A percentile compares a stretch with the other conserved stretches of the same genome.
phyloP scores from a whole-genome alignment of 2,113 vertebrate genomes.

The Oxyruncus cristatus region DNA sequence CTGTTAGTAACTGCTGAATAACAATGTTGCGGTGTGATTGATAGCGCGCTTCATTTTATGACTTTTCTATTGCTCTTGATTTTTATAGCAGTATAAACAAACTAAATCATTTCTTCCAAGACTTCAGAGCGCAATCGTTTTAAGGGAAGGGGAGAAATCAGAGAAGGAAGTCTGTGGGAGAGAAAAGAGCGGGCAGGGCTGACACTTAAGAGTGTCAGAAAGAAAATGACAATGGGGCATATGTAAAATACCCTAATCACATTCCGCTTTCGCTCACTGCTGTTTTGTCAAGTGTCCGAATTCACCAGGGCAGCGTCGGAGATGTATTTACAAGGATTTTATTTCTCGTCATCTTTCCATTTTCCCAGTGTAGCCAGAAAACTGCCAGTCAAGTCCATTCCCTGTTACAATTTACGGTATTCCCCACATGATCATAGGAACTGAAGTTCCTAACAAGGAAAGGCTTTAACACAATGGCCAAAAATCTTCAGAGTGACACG shows the following conservation, averaged over 20 bases:
- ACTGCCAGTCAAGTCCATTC: constrained; percentile 75
- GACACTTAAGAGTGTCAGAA: not conserved
- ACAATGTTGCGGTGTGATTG: constrained; percentile 84
- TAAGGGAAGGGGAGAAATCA: not conserved
- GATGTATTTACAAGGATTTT: constrained; percentile 71
- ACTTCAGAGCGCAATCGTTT: constrained; percentile 71
- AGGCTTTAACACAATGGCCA: constrained; percentile 72
- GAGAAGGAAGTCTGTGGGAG: not conserved
- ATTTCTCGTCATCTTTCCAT: constrained; percentile 68
- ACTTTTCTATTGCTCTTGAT: constrained; percentile 89
- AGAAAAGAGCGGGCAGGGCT: not conserved
- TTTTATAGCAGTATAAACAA: constrained; percentile 94
- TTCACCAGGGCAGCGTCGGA: constrained; percentile 61
- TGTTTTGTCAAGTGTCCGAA: constrained; percentile 55
- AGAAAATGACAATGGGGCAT: constrained; percentile 22
- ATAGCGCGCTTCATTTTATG: constrained; percentile 90
- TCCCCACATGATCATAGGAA: constrained; percentile 78
- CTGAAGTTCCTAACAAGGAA: constrained; percentile 79
- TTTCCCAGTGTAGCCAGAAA: constrained; percentile 70
- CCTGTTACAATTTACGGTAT: constrained; percentile 76
- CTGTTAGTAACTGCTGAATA: constrained; percentile 80
- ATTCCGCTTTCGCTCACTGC: not conserved
- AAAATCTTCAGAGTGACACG: constrained; percentile 78
- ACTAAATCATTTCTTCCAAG: constrained; percentile 86
- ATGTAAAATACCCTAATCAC: constrained; percentile 14